Conservation (phyloP, 2,113 vertebrate genomes). For the Buteo buteo region DNA sequence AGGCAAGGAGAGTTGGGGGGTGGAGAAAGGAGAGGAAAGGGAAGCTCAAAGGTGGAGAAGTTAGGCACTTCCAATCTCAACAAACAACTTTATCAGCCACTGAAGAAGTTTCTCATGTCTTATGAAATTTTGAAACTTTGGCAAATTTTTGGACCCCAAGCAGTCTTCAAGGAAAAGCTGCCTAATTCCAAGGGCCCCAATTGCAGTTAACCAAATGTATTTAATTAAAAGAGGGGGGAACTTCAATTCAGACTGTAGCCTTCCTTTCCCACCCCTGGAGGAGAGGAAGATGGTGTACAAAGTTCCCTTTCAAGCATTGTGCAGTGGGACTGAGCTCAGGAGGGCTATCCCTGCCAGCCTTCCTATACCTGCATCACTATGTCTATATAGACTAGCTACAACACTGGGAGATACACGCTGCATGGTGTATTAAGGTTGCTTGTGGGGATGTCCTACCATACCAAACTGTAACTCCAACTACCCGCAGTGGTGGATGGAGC, state of each 20-base stretch:
- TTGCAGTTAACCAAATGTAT: neutral
- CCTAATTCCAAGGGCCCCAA: neutral
- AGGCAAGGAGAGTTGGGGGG: neutral
- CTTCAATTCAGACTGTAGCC: neutral
- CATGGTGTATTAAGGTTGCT: neutral
- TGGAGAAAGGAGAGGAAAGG: neutral
- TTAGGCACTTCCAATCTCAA: neutral
- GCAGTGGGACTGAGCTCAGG: neutral
- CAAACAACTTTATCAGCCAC: neutral
- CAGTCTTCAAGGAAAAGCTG: neutral
- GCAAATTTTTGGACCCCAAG: neutral
- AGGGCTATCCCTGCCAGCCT: neutral
- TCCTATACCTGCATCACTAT: accelerated
- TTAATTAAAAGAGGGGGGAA: neutral
- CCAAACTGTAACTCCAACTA: neutral
- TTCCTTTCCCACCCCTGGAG: neutral
- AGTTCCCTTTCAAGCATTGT: neutral
- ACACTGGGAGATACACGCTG: neutral
- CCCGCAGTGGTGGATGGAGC: neutral
- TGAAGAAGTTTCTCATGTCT: neutral
- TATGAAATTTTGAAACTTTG: neutral
- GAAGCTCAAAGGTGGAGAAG: neutral
- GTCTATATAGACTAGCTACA: accelerated
- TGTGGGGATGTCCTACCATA: neutral
- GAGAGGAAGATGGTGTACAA: neutral